A percentile compares a stretch with the other conserved stretches of the same genome.
Conservation (phyloP, 92 coral and sea anemone species). For the Siderastrea radians region DNA sequence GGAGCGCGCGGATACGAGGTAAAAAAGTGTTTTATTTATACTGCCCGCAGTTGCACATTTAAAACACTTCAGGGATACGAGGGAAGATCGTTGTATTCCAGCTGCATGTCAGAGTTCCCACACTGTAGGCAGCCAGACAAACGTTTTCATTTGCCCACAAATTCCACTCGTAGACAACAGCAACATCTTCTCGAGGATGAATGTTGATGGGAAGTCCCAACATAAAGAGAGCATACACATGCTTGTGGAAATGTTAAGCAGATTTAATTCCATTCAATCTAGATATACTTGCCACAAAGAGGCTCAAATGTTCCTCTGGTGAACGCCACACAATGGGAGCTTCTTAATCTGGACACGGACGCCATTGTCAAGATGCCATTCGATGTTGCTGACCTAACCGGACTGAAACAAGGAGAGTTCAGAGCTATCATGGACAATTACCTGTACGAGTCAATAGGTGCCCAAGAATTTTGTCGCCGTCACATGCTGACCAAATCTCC, state of each 20-base stretch:
- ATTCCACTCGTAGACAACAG: not conserved
- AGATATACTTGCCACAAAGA: slow-evolving; percentile 63
- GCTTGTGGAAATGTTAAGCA: not conserved
- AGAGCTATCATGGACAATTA: slow-evolving; percentile 53
- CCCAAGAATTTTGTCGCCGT: slow-evolving; percentile 61
- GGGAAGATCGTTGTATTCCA: not conserved
- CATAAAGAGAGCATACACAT: no score
- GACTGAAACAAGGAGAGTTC: slow-evolving; percentile 11
- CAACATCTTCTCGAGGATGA: no score
- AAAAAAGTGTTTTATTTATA: not conserved
- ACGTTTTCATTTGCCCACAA: not conserved
- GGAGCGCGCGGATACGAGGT: slow-evolving; percentile 37
- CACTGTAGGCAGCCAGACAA: not conserved
- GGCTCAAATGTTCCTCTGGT: slow-evolving; percentile 39
- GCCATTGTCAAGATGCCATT: slow-evolving; percentile 67
- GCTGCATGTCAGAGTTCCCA: not conserved
- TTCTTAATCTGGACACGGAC: slow-evolving; percentile 85
- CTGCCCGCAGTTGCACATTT: not conserved
- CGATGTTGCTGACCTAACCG: slow-evolving; percentile 12
- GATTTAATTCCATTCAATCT: not conserved
- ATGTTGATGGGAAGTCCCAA: no score
- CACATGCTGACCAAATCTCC: slow-evolving; percentile 74
- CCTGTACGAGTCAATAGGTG: slow-evolving; percentile 74
- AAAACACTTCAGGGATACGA: no score
- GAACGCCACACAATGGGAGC: slow-evolving; percentile 82